A percentile compares a stretch with the other conserved stretches of the same genome.
Evolutionary conservation across 2,113 vertebrate genomes (phyloP).

Genomic region (Nansenia antarctica): DNA sequence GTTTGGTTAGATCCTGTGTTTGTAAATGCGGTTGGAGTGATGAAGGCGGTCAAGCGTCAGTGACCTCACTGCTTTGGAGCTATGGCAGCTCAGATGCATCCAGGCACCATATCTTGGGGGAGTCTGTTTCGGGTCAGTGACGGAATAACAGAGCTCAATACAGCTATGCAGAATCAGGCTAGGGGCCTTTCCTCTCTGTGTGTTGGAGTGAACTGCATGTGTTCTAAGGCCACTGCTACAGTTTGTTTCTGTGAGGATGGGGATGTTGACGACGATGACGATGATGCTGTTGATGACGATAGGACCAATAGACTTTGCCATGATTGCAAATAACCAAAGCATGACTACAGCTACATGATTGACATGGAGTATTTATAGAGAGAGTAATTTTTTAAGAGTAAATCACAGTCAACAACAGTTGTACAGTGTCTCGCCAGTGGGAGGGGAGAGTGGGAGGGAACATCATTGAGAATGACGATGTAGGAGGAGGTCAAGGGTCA

Average conservation of each 20-base stretch:
- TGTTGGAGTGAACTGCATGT: not conserved
- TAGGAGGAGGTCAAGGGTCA: not conserved
- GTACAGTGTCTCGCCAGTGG: too few relatives aligned
- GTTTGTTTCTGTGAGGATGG: not conserved
- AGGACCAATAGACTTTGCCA: not conserved
- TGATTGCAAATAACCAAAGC: not conserved
- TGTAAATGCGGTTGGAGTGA: constrained; percentile 45
- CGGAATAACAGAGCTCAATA: constrained; percentile 48
- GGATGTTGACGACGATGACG: not conserved
- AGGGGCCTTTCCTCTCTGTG: constrained; percentile 33
- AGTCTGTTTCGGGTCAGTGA: constrained; percentile 63
- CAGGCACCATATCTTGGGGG: constrained; percentile 46
- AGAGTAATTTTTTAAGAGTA: too few relatives aligned
- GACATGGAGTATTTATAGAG: not conserved
- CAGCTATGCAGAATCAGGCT: constrained; percentile 53
- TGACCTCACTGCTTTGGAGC: constrained; percentile 41
- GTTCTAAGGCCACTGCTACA: not conserved
- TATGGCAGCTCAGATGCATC: constrained; percentile 33
- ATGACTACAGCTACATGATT: not conserved
- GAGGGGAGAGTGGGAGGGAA: too few relatives aligned
- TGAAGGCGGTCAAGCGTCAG: constrained; percentile 47
- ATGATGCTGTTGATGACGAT: not conserved
- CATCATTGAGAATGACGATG: too few relatives aligned
- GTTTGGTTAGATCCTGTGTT: constrained; percentile 46
- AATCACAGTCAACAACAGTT: too few relatives aligned